Evolutionary conservation across 2,113 vertebrate genomes (phyloP), one percentile per base, ranked within the genome.

Genomic region (sheep (Ovis aries)): DNA sequence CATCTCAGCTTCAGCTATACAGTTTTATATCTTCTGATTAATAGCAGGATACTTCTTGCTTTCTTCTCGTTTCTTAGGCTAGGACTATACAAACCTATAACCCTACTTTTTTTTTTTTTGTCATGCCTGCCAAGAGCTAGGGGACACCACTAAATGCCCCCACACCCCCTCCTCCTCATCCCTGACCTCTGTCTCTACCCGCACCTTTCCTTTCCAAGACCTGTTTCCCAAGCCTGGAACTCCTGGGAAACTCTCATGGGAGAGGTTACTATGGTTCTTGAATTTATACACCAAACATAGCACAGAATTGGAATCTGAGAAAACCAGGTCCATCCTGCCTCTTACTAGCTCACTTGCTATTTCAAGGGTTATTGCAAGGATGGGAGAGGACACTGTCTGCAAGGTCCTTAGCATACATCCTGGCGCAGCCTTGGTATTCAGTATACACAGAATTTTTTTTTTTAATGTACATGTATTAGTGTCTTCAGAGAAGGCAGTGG

Each of bases 61-160:
- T 90, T 95, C 16, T 84, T 94, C 57, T 45, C 29, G 31, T 43
- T 88, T 87, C 43, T 94, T 91, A 71, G 33, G n/a, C 27, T 78
- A 5, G 23, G 36, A 80, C 67, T 55, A n/a, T 21, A 3, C 43
- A 78, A 4, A 6, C 7, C 40, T 91, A 36, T 48, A n/a, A 29
- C 48, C 85, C 29, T 33, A 64, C 19, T 84, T 67, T 71, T 84
- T 43, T 71, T 84, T 43, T 59, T 59, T 52, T 62, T 67, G 74
- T 6, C 29, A 55, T 59, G 4, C 10, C 59, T 64, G 14, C n/a
- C 11, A 64, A 67, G 82, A 86, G 36, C 9, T 59, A 14, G 43
- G 13, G 25, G 48, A 25, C 11, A 55, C 5, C 13, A 5, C 10
- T 64, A 12, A 29, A 29, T 2, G 59, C 17, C 29, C 19, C 15